Base-by-base conservation (phyloP, 2,888 invertebrate genomes). In the Eupelmus urozonus region DNA sequence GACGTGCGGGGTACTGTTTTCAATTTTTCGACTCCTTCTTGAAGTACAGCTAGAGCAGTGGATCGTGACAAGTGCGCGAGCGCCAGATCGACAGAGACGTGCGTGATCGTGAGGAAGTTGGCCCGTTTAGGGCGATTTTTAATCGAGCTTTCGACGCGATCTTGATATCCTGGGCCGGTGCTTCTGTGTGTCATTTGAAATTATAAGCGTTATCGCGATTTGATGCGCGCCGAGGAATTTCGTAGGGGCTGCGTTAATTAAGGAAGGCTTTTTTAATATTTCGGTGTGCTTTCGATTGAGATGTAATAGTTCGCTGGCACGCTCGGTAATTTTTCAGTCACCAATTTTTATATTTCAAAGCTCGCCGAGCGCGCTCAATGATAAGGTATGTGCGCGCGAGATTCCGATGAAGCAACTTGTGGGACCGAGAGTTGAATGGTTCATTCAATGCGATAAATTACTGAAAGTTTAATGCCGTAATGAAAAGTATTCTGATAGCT, bases 61-160 rank as follows among this genome's bases (percentile, higher is more conserved):
- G n/a, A n/a, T n/a, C n/a, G n/a, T n/a, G n/a, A n/a, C n/a, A n/a
- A n/a, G n/a, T n/a, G n/a, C n/a, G n/a, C n/a, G n/a, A n/a, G n/a
- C n/a, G n/a, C n/a, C n/a, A n/a, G n/a, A n/a, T n/a, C n/a, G n/a
- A n/a, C n/a, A n/a, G n/a, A n/a, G n/a, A 20, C 57, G 57, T 27
- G 57, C 57, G 57, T 57, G 57, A 57, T 57, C 16, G 16, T n/a
- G 57, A 27, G 27, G 57, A 20, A 18, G 25, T 57, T 27, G 25
- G 20, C 20, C 20, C n/a, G n/a, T n/a, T n/a, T n/a, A n/a, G n/a
- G n/a, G n/a, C n/a, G n/a, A 7, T 16, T 27, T n/a, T 13, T 57
- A 57, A 57, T 57, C 27, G 5, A 18, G 13, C 13, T 16, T 57
- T 27, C 18, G 13, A 25, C 27, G 25, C 57, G 57, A 57, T 57